Conservation (phyloP, 2,888 invertebrate species). For the Andricus curvator region DNA sequence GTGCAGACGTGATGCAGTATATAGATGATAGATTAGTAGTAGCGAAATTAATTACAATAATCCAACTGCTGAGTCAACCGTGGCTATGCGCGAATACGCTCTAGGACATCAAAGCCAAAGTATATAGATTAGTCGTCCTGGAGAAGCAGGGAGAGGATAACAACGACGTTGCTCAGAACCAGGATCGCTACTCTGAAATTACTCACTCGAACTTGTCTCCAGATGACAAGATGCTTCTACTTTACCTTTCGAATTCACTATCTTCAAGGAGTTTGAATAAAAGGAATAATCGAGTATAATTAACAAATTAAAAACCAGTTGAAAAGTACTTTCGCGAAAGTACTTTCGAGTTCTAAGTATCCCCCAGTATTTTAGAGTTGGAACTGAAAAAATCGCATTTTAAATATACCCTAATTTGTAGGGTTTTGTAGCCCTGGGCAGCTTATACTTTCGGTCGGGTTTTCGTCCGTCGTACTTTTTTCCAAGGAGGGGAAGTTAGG, state of each 20-base stretch:
- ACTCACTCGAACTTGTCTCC: slow-evolving; percentile 4
- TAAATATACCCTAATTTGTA: too few relatives aligned
- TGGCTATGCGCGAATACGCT: slow-evolving; percentile 5
- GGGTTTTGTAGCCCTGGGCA: too few relatives aligned
- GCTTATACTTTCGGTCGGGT: too few relatives aligned
- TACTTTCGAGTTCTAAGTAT: too few relatives aligned
- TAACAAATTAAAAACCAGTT: not conserved
- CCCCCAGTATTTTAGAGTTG: too few relatives aligned
- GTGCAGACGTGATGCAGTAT: not conserved
- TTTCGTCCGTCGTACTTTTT: too few relatives aligned
- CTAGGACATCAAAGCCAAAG: slow-evolving; percentile 33
- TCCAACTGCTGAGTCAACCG: slow-evolving; percentile 31
- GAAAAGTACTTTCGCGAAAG: too few relatives aligned
- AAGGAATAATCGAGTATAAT: not conserved
- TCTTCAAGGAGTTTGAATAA: not conserved
- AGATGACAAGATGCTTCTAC: not conserved
- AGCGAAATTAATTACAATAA: slow-evolving; percentile 36
- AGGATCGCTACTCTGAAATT: slow-evolving; percentile 20
- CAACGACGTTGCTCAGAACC: slow-evolving; percentile 18
- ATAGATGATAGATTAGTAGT: not conserved
- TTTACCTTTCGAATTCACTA: not conserved
- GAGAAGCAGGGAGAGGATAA: slow-evolving; percentile 16
- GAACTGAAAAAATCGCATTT: too few relatives aligned
- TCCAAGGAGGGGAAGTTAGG: too few relatives aligned
- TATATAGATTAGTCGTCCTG: slow-evolving; percentile 15